Conservation (phyloP, 2,888 invertebrate genomes). For the Acrobasis suavella region DNA sequence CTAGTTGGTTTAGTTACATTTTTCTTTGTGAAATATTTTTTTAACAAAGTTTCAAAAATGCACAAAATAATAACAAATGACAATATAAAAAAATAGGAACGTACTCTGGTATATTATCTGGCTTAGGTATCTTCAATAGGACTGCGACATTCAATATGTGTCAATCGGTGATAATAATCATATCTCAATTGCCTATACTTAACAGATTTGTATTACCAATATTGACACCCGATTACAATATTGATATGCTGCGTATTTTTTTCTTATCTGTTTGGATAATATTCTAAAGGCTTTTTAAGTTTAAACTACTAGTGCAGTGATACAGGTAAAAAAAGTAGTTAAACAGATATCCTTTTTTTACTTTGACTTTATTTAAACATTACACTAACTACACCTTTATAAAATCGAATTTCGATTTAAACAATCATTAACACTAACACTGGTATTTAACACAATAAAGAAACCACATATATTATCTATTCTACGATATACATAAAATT, state of each 20-base stretch:
- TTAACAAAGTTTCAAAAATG: too few species aligned
- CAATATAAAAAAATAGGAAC: too few species aligned
- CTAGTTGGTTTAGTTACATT: too few species aligned
- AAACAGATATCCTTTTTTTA: constrained; percentile 4
- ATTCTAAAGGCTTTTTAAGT: neutral
- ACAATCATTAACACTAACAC: constrained; percentile 11
- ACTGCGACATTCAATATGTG: constrained; percentile 10
- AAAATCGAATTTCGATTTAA: constrained; percentile 7
- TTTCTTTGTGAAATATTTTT: too few species aligned
- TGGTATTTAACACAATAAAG: constrained; percentile 13
- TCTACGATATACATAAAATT: constrained; percentile 23
- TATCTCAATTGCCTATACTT: constrained; percentile 17
- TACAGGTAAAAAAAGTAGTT: neutral
- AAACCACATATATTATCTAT: constrained; percentile 24
- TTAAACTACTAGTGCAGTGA: neutral
- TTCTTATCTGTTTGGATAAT: constrained; percentile 8
- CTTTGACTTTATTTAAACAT: constrained; percentile 20
- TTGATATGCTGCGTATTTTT: neutral
- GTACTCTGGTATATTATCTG: too few species aligned
- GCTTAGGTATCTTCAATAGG: neutral
- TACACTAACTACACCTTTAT: constrained; percentile 13
- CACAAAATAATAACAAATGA: neutral
- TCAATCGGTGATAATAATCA: constrained; percentile 5
- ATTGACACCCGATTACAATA: constrained; percentile 10
- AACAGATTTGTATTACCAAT: constrained; percentile 14